Conservation (phyloP, 92 coral and sea anemone species). For the Blastomussa wellsi region DNA sequence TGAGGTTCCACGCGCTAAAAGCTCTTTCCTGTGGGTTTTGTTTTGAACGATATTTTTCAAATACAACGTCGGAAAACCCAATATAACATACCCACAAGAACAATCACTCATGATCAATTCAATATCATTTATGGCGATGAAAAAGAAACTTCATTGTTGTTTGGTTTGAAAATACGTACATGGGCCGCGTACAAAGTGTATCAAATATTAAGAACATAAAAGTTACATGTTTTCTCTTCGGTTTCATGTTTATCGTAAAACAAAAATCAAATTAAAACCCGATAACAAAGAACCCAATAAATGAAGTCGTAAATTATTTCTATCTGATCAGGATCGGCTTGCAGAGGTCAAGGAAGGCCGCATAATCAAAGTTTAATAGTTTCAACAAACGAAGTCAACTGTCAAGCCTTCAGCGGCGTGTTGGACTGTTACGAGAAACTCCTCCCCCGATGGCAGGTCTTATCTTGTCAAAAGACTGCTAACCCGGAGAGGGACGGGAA, state of each 20-base stretch:
- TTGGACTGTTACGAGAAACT: neutral
- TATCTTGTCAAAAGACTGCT: neutral
- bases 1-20: neutral
- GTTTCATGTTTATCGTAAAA: neutral
- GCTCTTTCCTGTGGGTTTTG: neutral
- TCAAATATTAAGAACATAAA: neutral
- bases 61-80: neutral
- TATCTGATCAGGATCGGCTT: constrained; percentile 9
- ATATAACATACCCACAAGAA: neutral
- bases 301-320: constrained; percentile 10
- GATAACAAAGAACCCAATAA: neutral
- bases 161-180: constrained; percentile 19
- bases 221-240: constrained; percentile 10
- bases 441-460: neutral
- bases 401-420: constrained; percentile 1
- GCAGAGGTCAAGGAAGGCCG: constrained; percentile 35
- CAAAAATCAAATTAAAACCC: constrained; percentile 7
- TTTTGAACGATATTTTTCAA: neutral
- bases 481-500: neutral
- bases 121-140: neutral
- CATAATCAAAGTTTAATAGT: constrained; percentile 30
- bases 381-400: constrained; percentile 3
- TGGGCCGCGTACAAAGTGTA: neutral
- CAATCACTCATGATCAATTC: neutral
- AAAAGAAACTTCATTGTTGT: constrained; percentile 6